phyloP scores from a whole-genome alignment of 2,888 invertebrate genomes.

The Brachyopa scutellaris region DNA sequence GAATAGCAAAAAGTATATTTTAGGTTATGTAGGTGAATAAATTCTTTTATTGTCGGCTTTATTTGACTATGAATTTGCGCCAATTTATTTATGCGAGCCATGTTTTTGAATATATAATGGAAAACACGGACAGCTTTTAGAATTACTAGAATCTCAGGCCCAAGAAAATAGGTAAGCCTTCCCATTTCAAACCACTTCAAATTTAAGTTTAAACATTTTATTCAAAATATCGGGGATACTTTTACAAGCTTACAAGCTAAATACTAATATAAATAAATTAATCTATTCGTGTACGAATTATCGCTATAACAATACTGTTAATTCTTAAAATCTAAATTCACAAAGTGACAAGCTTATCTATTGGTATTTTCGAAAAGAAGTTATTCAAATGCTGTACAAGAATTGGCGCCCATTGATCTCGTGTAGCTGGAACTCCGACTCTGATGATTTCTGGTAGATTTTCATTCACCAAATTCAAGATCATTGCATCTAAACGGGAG shows the following conservation, averaged over 20 bases:
- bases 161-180: too few species aligned
- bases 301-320: constrained; percentile 65
- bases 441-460: constrained; percentile 83
- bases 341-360: constrained; percentile 78
- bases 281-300: constrained; percentile 50
- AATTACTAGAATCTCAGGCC: too few species aligned
- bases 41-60: too few species aligned
- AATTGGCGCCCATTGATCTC: constrained; percentile 81
- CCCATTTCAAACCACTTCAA: too few species aligned
- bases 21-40: too few species aligned
- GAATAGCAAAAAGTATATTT: too few species aligned
- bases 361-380: constrained; percentile 80
- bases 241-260: constrained; percentile 31
- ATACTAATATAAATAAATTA: constrained; percentile 67
- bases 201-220: too few species aligned
- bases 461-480: constrained; percentile 83
- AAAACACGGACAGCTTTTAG: too few species aligned
- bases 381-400: constrained; percentile 78
- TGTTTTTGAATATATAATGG: too few species aligned
- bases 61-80: too few species aligned
- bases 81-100: too few species aligned
- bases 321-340: constrained; percentile 9
- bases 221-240: background rate
- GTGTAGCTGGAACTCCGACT: constrained; percentile 82
- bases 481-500: constrained; percentile 77